Percentiles rank a stretch among this genome's conserved stretches.
Evolutionary conservation across 2,797 vertebrate genomes (phyloP).

Genomic region (Trichosurus vulpecula): DNA sequence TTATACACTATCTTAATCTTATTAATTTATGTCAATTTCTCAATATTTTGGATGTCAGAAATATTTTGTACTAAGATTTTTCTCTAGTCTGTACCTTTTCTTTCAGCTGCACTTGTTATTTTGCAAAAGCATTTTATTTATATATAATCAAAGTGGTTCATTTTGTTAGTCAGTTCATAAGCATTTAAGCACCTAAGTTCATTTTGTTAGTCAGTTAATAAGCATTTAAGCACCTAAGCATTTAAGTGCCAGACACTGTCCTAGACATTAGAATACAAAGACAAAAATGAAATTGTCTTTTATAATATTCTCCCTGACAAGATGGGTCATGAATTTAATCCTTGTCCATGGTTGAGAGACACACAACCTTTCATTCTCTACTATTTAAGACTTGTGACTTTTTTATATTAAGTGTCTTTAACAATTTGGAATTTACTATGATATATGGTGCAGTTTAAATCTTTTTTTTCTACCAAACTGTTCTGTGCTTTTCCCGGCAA

Average conservation of each 20-base stretch:
- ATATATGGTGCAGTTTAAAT: not conserved
- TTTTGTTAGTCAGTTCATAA: not conserved
- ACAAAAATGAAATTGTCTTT: not conserved
- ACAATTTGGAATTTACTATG: not conserved
- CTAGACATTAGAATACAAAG: not conserved
- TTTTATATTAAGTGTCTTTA: not conserved
- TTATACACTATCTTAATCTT: not conserved
- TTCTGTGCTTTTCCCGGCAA: not conserved
- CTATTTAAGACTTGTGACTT: too few species aligned
- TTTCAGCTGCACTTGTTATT: not conserved
- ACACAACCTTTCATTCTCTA: not conserved
- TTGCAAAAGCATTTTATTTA: not conserved
- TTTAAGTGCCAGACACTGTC: not conserved
- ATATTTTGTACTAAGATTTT: not conserved
- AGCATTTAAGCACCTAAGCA: not conserved
- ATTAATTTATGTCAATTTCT: not conserved
- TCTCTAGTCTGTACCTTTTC: not conserved
- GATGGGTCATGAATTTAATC: not conserved
- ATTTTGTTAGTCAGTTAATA: not conserved
- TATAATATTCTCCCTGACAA: not conserved
- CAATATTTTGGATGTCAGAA: not conserved
- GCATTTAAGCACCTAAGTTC: not conserved
- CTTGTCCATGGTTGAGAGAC: not conserved
- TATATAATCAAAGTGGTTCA: not conserved
- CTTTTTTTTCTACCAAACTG: not conserved